Evolutionary conservation across 2,888 invertebrate species (phyloP), one percentile per base, ranked within the genome.

Genomic region (Caenorhabditis virilis): DNA sequence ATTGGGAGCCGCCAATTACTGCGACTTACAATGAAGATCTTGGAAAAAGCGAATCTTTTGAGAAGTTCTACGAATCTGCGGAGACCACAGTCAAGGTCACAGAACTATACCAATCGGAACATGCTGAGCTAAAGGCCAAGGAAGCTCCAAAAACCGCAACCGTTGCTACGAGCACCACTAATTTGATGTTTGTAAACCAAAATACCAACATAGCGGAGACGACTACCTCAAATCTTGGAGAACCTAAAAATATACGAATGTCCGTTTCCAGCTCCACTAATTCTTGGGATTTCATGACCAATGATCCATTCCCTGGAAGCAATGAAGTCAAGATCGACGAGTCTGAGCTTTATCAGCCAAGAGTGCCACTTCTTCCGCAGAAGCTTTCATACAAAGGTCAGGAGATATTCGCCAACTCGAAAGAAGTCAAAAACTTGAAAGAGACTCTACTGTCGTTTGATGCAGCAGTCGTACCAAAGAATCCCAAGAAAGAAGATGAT

Each of bases 331-430:
- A 46, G 23, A 43, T 59, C 6, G 46, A 58, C 39, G 63, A 60
- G 15, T 54, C 43, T 26, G 58, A 59, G 0, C 26, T 50, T 6
- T 66, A 69, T 38, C 69, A 75, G 30, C 78, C 78, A 15, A 41
- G 78, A 43, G 57, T 65, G 6, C 67, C 74, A 1, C 48, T 72
- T 18, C 63, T 78, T 1, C 78, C 78, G 0, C 49, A 70, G 22
- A 73, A 69, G 43, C 27, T 78, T 9, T 62, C 61, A 11, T 78
- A 74, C 57, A 74, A 74, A 42, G 78, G 78, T 0, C 75, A 78
- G 22, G 68, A 73, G 20, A 71, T 78, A 22, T 56, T 65, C 13
- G 68, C 63, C 16, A 59, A 60, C 20, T 48, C 49, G 5, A 47
- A 56, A 6, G 58, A 65, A 27, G 56, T 53, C 9, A 55, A 63